phyloP scores from a whole-genome alignment of 2,888 invertebrate genomes.

The Stenoptilia bipunctidactyla region DNA sequence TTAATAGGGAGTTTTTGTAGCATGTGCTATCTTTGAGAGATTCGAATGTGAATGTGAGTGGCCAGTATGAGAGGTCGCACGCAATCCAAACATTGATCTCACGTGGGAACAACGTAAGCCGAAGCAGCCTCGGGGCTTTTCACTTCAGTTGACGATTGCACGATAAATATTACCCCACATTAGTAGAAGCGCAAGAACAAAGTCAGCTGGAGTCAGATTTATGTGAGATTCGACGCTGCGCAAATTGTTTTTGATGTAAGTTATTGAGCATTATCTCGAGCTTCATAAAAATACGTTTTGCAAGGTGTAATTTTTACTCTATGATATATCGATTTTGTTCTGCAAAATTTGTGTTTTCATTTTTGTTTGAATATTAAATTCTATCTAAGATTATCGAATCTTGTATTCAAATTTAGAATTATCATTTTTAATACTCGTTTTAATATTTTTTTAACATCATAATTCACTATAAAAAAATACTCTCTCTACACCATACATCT shows the following conservation, averaged over 20 bases:
- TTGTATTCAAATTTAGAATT: no score
- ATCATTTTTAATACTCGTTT: no score
- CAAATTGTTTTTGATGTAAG: slow-evolving; percentile 16
- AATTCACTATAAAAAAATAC: no score
- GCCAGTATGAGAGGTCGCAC: slow-evolving; percentile 57
- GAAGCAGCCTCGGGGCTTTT: slow-evolving; percentile 57
- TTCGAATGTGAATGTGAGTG: slow-evolving; percentile 12
- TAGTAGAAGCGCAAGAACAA: slow-evolving; percentile 42
- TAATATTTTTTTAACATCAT: no score
- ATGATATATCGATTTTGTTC: no score
- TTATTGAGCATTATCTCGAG: neutral
- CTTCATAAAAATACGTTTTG: no score
- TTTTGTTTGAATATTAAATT: no score
- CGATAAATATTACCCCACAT: slow-evolving; percentile 63
- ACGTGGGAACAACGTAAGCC: slow-evolving; percentile 59
- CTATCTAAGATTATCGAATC: no score
- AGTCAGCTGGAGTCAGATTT: slow-evolving; percentile 30
- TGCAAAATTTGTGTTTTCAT: no score
- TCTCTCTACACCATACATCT: no score
- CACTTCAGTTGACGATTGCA: slow-evolving; percentile 63
- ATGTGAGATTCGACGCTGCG: slow-evolving; percentile 27
- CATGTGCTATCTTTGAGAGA: slow-evolving; percentile 18
- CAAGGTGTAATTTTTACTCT: no score
- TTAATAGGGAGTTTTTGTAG: slow-evolving; percentile 11
- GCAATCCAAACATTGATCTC: slow-evolving; percentile 66